Evolutionary conservation across 2,113 vertebrate species (phyloP), one percentile per base, ranked within the genome.

Genomic region (Coptodon bakossiorum): DNA sequence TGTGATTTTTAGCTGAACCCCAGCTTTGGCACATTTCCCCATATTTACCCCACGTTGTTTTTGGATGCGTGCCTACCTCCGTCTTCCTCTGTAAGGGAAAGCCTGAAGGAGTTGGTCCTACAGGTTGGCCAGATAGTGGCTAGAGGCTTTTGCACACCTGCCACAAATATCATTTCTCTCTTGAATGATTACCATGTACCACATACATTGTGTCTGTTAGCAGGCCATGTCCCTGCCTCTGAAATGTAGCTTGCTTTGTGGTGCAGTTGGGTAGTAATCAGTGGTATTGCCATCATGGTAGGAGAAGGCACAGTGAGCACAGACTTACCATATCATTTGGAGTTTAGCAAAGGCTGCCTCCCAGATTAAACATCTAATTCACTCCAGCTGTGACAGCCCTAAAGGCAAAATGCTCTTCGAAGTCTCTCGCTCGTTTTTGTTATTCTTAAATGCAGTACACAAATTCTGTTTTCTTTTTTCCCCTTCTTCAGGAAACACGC

Each of bases 401-500:
- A 7, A 5, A 63, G 48, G n/a, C 22, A 54, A 80, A 78, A 34
- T n/a, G 56, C 54, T 57, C 22, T 11, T 83, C 48, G 52, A 40
- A 73, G 52, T 57, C 19, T 80, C 40, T 56, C 2, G 2, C 31
- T 76, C 40, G 88, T 56, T 80, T 50, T 54, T 76, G 57, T 13
- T 89, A 17, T 78, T 80, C 17, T 59, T 85, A 91, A 87, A 89
- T 31, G 19, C 40, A 40, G 13, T 13, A 5, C 8, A 52, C n/a
- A 82, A 76, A 85, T 56, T 82, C 3, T 82, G 45, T 36, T 80
- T 56, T 94, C 89, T 92, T 54, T 9, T 63, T 13, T 4, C 83
- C 84, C 90, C 0, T 90, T 90, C 90, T 95, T 87, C 92, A 99
- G 99, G 99, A 96, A 99, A 99, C 95, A 99, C 99, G 90, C 99